Evolutionary conservation across 2,113 vertebrate genomes (phyloP).

Genomic region (Salminus brasiliensis): DNA sequence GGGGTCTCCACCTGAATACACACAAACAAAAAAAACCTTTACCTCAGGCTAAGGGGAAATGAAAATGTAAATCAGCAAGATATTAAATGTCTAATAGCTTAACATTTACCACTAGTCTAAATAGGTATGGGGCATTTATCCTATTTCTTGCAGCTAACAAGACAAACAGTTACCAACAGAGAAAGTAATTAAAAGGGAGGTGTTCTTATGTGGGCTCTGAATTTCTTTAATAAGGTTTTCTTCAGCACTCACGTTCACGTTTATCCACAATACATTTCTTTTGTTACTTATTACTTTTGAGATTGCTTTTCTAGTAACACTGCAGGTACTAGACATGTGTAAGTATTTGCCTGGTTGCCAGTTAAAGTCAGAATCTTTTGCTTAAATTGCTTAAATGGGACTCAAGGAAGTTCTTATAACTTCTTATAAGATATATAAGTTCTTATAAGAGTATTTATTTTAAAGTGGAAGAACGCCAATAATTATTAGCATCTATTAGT

Average conservation of each 20-base stretch:
- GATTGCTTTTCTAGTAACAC: background rate
- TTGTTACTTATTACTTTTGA: background rate
- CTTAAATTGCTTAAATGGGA: too few species aligned
- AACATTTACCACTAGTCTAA: slow-evolving; percentile 15
- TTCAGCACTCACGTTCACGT: background rate
- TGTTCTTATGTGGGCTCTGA: background rate
- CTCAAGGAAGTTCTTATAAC: too few species aligned
- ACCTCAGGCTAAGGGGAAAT: slow-evolving; percentile 42
- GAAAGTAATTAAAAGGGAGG: slow-evolving; percentile 15
- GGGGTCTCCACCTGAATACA: slow-evolving; percentile 79
- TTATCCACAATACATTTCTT: background rate
- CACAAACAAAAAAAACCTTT: slow-evolving; percentile 38
- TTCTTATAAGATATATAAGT: too few species aligned
- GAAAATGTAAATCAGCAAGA: background rate
- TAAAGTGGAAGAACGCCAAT: too few species aligned
- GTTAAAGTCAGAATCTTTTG: too few species aligned
- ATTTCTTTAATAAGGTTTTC: slow-evolving; percentile 15
- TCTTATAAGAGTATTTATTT: too few species aligned
- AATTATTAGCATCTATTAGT: too few species aligned
- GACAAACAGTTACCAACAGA: slow-evolving; percentile 6
- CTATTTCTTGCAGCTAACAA: slow-evolving; percentile 19
- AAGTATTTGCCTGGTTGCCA: background rate
- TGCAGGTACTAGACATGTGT: background rate
- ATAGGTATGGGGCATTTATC: slow-evolving; percentile 4
- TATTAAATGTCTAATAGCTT: background rate